Base-by-base conservation (phyloP, 2,113 vertebrate species). In the Oophaga pumilio region DNA sequence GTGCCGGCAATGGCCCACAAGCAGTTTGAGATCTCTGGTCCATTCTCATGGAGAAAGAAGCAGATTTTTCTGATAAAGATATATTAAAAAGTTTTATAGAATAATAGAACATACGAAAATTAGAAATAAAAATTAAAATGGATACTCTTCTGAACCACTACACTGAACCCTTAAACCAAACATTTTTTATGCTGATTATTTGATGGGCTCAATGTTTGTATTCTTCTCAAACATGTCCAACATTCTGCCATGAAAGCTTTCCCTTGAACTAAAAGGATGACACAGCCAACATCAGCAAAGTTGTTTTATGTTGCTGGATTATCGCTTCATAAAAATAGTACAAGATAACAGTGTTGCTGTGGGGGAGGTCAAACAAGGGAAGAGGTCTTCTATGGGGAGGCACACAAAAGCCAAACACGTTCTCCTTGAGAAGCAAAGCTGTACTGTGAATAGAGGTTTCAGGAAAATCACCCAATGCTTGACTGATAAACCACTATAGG, bases 281-380 rank as follows among this genome's bases (percentile, higher is more conserved):
- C 79, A 83, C 79, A 83, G 82, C 12, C 50, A n/a, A 73, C 82
- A 84, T 84, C 20, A 20, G 20, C 52, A 60, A 59, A 76, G 52
- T 59, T 49, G 53, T 85, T 76, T 85, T 77, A 60, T 52, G 26
- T 24, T 73, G 56, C 17, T 13, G 57, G 53, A 76, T 76, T 76
- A 74, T 60, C 73, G n/a, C 73, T 50, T 62, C 20, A 62, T 60
- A 85, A 24, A 85, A 85, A 85, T 77, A 85, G 84, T 64, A 62
- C 71, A 64, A 52, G 84, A 85, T 77, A 77, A 52, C 28, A 85
- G 8, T 4, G 43, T 49, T 59, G 28, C 56, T 77, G 71, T 52
- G 20, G 43, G 71, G 10, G 62, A 60, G 33, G 33, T 60, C 84
- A 62, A 50, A 52, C 49, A 85, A 85, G 71, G 57, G n/a, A 76